Evolutionary conservation across 2,797 vertebrate genomes (phyloP).

Genomic region (Vespertilio murinus): DNA sequence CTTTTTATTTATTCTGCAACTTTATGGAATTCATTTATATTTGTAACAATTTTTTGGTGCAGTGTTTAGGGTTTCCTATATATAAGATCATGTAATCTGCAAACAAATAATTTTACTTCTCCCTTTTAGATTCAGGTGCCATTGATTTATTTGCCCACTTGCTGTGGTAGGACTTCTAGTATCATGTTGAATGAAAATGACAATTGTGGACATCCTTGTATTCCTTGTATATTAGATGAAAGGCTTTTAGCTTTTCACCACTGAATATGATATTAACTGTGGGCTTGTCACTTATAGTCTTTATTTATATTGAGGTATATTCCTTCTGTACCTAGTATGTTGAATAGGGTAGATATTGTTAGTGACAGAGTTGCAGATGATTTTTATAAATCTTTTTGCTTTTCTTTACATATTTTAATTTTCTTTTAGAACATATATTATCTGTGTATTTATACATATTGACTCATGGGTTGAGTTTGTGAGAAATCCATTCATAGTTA

Average conservation of each 20-base stretch:
- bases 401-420: constrained; percentile 4
- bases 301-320: background rate
- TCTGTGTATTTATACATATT: background rate
- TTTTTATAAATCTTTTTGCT: constrained; percentile 31
- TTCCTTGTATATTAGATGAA: background rate
- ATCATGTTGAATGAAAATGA: background rate
- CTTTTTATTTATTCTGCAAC: background rate
- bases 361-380: background rate
- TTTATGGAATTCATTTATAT: background rate
- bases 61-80: background rate
- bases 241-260: background rate
- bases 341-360: background rate
- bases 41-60: background rate
- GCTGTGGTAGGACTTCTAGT: background rate
- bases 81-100: background rate
- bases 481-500: constrained; percentile 37
- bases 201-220: background rate
- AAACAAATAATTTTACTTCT: background rate
- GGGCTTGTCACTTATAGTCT: background rate
- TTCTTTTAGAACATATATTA: background rate
- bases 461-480: constrained; percentile 35
- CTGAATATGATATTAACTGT: background rate
- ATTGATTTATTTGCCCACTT: background rate
- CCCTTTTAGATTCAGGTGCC: background rate
- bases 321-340: background rate